Evolutionary conservation across 2,888 invertebrate genomes (phyloP).

Genomic region (Lycia hirtaria): DNA sequence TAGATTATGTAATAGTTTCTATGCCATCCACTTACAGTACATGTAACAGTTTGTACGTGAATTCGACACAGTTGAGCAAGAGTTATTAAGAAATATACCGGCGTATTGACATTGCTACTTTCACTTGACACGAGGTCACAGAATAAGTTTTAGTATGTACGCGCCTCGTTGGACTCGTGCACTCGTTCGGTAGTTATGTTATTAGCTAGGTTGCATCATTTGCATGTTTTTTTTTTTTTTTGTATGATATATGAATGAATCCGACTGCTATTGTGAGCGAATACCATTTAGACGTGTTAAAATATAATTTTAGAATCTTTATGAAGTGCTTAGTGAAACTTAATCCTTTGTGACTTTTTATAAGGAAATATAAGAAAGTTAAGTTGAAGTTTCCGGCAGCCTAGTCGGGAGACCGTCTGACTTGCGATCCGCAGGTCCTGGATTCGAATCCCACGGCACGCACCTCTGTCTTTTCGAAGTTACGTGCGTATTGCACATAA

Average conservation of each 20-base stretch:
- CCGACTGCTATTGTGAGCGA: background rate
- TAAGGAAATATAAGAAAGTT: no score
- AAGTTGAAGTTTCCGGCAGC: no score
- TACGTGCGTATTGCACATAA: no score
- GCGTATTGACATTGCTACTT: conserved; percentile 32
- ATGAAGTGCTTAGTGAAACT: no score
- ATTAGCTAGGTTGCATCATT: conserved; percentile 31
- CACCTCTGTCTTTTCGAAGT: no score
- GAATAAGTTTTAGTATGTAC: background rate
- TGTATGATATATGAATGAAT: conserved; percentile 12
- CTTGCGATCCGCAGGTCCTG: no score
- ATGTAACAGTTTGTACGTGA: conserved; percentile 2
- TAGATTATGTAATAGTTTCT: conserved; percentile 4
- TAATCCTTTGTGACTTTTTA: no score
- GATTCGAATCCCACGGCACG: no score
- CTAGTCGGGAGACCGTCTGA: no score
- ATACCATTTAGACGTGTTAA: no score
- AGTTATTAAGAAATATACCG: conserved; percentile 11
- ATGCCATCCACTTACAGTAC: background rate
- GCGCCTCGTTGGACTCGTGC: conserved; percentile 4
- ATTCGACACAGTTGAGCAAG: conserved; percentile 14
- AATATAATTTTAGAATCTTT: no score
- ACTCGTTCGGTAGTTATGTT: conserved; percentile 17
- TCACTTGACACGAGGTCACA: conserved; percentile 15
- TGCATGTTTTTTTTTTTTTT: conserved; percentile 14